Base-by-base conservation (phyloP, 2,888 invertebrate species). In the Brenthis ino region DNA sequence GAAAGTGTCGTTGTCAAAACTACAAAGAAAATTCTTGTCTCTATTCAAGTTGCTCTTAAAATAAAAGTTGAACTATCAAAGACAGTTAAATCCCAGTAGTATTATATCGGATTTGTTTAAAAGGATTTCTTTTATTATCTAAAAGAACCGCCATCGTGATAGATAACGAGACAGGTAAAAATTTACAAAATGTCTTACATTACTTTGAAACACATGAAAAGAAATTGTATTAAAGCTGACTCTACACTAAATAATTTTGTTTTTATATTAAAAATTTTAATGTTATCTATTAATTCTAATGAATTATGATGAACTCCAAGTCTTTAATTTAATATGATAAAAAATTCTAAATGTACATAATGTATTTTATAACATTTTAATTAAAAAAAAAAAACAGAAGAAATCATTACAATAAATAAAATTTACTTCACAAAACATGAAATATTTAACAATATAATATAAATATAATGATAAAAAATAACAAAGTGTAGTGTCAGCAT, bases 101-200 rank as follows among this genome's bases (percentile, higher is more conserved):
- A 70, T 72, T 68, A 67, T 51, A 58, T 55, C 78, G 81, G 80
- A 71, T 79, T 73, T 57, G 69, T 75, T 81, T 84, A 85, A 85
- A 85, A 84, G 81, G 80, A 78, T 81, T 83, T 85, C 82, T 83
- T 85, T 85, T 83, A 85, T 76, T 78, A 81, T 83, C 80, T 75
- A 76, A 76, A 75, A 72, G 73, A 79, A 79, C 78, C 79, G 82
- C 83, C 83, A 82, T 79, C 79, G 77, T 74, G 72, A 75, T 88
- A 88, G 72, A 76, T 89, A 88, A 88, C 83, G 80, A 84, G 86
- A 85, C 87, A 86, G 82, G 80, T 84, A 83, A 85, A 85, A 79
- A 84, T 82, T 83, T 80, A 79, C 73, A 77, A 82, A 83, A 78
- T 81, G 81, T 77, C 79, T 76, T 74, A 74, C 80, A 82, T 80